These are phyloP conservation scores for Eristalinus aeneus DNA, from an alignment of 2,888 invertebrate genomes.

Conservation along the genomic window DNA sequence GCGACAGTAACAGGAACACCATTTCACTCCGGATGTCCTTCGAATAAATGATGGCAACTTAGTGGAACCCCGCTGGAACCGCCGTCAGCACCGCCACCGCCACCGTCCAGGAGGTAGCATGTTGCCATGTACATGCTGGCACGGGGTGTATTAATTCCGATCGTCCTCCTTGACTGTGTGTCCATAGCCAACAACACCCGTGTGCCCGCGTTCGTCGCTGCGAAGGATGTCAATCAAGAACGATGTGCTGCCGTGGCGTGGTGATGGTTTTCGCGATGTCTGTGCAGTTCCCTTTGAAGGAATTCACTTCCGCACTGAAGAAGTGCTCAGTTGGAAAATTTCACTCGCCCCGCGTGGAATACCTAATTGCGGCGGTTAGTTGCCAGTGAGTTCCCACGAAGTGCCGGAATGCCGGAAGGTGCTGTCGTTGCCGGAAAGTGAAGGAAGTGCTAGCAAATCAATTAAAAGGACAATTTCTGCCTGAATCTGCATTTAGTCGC, in stretches of 20 bases:
- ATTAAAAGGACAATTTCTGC: conserved; percentile 48
- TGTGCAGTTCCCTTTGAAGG: neutral
- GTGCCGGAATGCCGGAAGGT: conserved; percentile 4
- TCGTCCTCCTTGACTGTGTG: conserved; percentile 8
- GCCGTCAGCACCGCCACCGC: too few relatives aligned
- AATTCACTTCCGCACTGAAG: conserved; percentile 24
- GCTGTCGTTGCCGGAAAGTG: conserved; percentile 21
- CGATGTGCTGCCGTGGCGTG: conserved; percentile 9
- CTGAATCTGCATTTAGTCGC: neutral
- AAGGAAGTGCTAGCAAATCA: conserved; percentile 58
- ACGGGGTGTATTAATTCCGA: conserved; percentile 12
- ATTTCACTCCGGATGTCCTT: conserved; percentile 59
- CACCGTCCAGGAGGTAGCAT: too few relatives aligned
- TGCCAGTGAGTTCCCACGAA: conserved; percentile 12
- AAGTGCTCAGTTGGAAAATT: conserved; percentile 60
- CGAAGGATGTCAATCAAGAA: conserved; percentile 49
- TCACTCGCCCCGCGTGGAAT: conserved; percentile 39
- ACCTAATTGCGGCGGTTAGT: conserved; percentile 39
- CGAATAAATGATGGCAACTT: conserved; percentile 51
- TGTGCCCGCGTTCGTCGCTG: conserved; percentile 8
- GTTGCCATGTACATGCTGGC: conserved; percentile 10
- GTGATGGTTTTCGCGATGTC: conserved; percentile 34
- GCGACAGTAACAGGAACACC: conserved; percentile 51
- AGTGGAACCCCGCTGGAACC: conserved; percentile 23
- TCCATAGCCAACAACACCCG: conserved; percentile 9